A percentile compares a stretch with the other conserved stretches of the same genome.
phyloP scores from a whole-genome alignment of 2,113 vertebrate species.

The Picathartes gymnocephalus region DNA sequence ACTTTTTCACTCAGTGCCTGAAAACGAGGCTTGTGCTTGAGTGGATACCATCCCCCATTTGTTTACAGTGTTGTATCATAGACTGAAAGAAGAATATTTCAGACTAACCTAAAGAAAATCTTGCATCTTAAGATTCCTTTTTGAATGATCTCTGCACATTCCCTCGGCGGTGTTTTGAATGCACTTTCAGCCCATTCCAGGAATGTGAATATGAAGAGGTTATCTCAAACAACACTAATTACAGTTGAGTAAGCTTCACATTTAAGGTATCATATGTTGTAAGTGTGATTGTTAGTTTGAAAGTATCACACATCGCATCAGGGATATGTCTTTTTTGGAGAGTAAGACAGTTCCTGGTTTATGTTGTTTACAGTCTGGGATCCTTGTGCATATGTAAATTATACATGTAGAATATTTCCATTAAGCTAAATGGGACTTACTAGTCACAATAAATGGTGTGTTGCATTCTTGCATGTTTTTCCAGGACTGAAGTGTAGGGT shows the following conservation, averaged over 20 bases:
- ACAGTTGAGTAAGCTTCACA: conserved; percentile 60
- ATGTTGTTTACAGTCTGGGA: neutral
- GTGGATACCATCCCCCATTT: conserved; percentile 50
- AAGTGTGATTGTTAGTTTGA: conserved; percentile 42
- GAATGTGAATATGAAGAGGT: conserved; percentile 67
- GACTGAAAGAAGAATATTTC: conserved; percentile 51
- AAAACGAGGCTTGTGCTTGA: conserved; percentile 43
- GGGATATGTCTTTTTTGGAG: neutral
- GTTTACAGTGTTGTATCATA: conserved; percentile 49
- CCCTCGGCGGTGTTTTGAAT: conserved; percentile 63
- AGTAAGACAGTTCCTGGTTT: neutral
- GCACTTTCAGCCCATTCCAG: conserved; percentile 63
- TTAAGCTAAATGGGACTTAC: neutral
- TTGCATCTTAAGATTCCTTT: conserved; percentile 68
- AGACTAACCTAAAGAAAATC: conserved; percentile 65
- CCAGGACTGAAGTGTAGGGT: neutral
- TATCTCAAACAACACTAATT: conserved; percentile 65
- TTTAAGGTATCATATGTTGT: conserved; percentile 50
- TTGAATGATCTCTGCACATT: conserved; percentile 67
- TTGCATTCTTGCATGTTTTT: conserved; percentile 41
- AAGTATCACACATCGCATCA: neutral
- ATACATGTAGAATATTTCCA: neutral
- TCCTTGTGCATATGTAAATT: neutral
- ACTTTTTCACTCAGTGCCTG: conserved; percentile 1
- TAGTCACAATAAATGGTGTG: neutral